These are phyloP conservation scores for Alectura lathami DNA, from an alignment of 2,113 vertebrate genomes.

Conservation along the genomic window DNA sequence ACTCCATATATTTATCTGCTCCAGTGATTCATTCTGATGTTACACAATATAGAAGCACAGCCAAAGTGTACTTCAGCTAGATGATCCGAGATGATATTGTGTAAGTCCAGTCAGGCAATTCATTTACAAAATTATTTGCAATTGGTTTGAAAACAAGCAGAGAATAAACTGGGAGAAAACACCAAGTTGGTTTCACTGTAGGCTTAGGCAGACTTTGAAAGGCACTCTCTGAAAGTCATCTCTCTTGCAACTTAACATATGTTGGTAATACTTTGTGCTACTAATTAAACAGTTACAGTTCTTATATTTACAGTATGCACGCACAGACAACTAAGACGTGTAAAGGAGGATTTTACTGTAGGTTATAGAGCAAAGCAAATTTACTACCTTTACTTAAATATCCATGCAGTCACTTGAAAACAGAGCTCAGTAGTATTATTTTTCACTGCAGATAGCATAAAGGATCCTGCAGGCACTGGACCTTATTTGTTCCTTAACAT, in stretches of 20 bases:
- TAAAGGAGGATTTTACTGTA: neutral
- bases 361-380: neutral
- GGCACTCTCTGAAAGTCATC: neutral
- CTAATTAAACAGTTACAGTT: neutral
- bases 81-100: neutral
- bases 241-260: neutral
- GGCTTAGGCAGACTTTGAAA: neutral
- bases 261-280: neutral
- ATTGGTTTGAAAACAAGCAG: conserved; percentile 27
- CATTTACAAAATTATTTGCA: neutral
- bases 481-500: neutral
- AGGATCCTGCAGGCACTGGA: neutral
- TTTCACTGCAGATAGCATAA: neutral
- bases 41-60: neutral
- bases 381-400: neutral
- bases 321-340: neutral
- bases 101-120: neutral
- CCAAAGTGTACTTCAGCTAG: neutral
- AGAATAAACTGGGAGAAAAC: neutral
- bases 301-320: rapidly evolving
- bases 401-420: neutral
- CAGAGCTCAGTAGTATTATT: neutral
- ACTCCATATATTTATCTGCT: neutral
- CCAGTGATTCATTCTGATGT: neutral
- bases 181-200: neutral